A percentile compares a stretch with the other conserved stretches of the same genome.
phyloP scores from a whole-genome alignment of 2,113 vertebrate genomes.

The Ailuropoda melanoleuca region DNA sequence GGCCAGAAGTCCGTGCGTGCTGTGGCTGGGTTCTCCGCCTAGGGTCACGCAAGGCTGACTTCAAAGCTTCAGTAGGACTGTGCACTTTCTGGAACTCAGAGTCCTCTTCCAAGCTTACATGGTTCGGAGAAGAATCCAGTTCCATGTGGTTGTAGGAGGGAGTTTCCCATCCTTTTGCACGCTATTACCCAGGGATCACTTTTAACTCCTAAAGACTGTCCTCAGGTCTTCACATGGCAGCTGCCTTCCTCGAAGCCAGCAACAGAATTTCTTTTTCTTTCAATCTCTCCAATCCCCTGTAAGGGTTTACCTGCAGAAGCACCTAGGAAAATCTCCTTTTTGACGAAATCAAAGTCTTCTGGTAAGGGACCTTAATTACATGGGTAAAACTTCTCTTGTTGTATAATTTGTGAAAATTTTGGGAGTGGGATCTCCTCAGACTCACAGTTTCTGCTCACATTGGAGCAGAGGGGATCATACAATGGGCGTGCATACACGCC shows the following conservation, averaged over 20 bases:
- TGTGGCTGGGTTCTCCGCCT: neutral
- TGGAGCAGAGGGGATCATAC: too few species aligned
- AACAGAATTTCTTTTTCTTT: neutral
- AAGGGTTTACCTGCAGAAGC: neutral
- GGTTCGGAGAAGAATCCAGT: neutral
- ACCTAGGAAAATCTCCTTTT: neutral
- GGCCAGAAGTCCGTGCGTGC: neutral
- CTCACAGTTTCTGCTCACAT: neutral
- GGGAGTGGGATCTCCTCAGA: too few species aligned
- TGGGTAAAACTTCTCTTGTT: neutral
- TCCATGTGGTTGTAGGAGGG: neutral
- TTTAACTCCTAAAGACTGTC: neutral
- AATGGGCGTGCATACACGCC: neutral
- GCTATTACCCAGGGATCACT: neutral
- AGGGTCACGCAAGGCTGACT: neutral
- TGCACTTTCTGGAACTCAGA: neutral
- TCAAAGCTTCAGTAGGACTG: neutral
- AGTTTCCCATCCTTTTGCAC: neutral
- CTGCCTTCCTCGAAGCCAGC: neutral
- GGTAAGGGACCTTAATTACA: neutral
- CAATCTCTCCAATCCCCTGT: neutral
- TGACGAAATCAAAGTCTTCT: neutral
- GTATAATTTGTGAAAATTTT: neutral
- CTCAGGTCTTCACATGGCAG: neutral
- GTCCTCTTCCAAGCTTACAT: neutral